Percentiles rank a stretch among this genome's conserved stretches.
Evolutionary conservation across 2,113 vertebrate species (phyloP).

Genomic region (Melozone crissalis): DNA sequence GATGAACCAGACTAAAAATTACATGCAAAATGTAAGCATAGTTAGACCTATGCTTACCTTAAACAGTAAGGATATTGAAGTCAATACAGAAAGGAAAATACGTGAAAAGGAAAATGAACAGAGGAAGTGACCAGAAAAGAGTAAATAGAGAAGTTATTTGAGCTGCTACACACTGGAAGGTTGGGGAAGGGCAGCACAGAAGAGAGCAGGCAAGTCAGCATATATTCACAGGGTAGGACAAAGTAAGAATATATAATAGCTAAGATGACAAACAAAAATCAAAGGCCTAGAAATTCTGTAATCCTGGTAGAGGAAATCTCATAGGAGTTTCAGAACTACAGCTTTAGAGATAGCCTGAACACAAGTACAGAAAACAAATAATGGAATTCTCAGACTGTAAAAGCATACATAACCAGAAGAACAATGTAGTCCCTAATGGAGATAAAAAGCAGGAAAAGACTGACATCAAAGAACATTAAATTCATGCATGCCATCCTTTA

Average conservation of each 20-base stretch:
- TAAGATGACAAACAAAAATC: background rate
- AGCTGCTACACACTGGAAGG: background rate
- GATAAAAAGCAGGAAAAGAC: background rate
- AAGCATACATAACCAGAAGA: background rate
- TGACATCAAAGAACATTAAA: background rate
- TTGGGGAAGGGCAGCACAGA: background rate
- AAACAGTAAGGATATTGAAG: background rate
- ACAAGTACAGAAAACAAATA: background rate
- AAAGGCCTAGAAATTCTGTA: background rate
- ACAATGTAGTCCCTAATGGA: background rate
- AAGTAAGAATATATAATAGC: background rate
- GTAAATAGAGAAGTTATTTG: background rate
- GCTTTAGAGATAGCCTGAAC: background rate
- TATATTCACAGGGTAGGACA: background rate
- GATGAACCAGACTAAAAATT: background rate
- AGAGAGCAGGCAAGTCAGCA: background rate
- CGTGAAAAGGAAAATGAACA: background rate
- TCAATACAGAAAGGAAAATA: background rate
- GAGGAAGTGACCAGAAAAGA: background rate
- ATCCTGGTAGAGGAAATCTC: background rate
- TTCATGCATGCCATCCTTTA: background rate
- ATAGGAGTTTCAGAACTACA: background rate
- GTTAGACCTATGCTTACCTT: background rate
- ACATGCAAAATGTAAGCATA: background rate
- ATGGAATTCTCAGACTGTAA: background rate